A percentile compares a stretch with the other conserved stretches of the same genome.
Conservation (phyloP, 2,888 invertebrate species). For the Alentia gelatinosa region DNA sequence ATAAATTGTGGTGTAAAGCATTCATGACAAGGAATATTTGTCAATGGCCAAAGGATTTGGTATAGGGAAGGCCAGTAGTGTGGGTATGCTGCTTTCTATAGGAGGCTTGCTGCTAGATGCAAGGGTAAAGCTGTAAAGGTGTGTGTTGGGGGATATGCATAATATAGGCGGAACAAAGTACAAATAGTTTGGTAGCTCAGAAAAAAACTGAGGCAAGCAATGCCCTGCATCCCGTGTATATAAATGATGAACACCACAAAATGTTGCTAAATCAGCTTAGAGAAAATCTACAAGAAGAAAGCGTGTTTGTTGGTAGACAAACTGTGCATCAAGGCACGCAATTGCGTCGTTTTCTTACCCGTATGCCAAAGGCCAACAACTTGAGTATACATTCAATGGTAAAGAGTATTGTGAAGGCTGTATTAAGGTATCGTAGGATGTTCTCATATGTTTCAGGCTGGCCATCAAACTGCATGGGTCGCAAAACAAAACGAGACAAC, state of each 20-base stretch:
- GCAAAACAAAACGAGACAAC: slow-evolving; percentile 56
- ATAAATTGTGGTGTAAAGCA: slow-evolving; percentile 50
- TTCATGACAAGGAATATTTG: slow-evolving; percentile 14
- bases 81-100: not conserved
- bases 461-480: slow-evolving; percentile 54
- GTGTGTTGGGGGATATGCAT: slow-evolving; percentile 9
- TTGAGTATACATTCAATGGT: slow-evolving; percentile 99
- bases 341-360: slow-evolving; percentile 85
- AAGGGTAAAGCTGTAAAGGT: slow-evolving; percentile 38
- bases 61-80: not conserved
- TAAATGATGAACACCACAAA: slow-evolving; percentile 50
- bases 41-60: not conserved
- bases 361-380: slow-evolving; percentile 99
- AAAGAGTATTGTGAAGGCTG: slow-evolving; percentile 99
- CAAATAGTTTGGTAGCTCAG: not conserved
- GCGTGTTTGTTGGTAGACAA: slow-evolving; percentile 38
- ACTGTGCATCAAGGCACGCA: slow-evolving; percentile 29
- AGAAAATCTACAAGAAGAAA: slow-evolving; percentile 39
- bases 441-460: slow-evolving; percentile 59
- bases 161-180: not conserved
- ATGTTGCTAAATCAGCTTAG: slow-evolving; percentile 31
- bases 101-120: not conserved
- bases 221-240: not conserved
- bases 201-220: not conserved
- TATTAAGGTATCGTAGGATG: slow-evolving; percentile 90